Base-by-base conservation (phyloP, 2,888 invertebrate species). In the Odontocerum albicorne region DNA sequence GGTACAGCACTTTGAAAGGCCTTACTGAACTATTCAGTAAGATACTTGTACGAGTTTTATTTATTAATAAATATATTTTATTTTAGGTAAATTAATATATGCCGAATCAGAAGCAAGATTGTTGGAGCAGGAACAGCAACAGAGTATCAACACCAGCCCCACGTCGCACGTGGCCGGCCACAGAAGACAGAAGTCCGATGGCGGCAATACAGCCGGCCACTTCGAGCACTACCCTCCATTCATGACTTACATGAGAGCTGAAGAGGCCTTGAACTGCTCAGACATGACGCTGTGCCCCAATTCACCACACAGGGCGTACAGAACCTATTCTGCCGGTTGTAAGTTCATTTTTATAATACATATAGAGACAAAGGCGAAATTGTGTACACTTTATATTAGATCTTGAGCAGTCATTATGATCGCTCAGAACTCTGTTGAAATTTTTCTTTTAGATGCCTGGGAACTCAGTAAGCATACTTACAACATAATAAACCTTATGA, bases 271-370 rank as follows among this genome's bases (percentile, higher is more conserved):
- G 58, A 61, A 63, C 50, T 72, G 72, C 56, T 69, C 69, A 50
- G 76, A 73, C 64, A 71, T 73, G 51, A 77, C 77, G 12, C 67
- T 77, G 59, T 75, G 77, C 52, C 76, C 76, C 57, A 66, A 74
- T 20, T 72, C 75, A 22, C 77, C 77, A 10, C 53, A 45, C 36
- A 45, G 53, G 44, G 55, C 51, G 4, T 50, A 39, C 49, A 12
- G 61, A 21, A 57, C 51, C 16, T 57, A 59, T 7, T 53, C 50
- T 10, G 49, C 53, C 4, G 56, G 57, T 55, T 59, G 61, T 61
- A 21, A 32, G 13, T 2, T 13, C 17, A 10, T n/a, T n/a, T n/a
- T n/a, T n/a, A n/a, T n/a, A n/a, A n/a, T n/a, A n/a, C n/a, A n/a
- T n/a, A n/a, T n/a, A n/a, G n/a, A n/a, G n/a, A n/a, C n/a, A n/a